Base-by-base conservation (phyloP, 2,888 invertebrate species). In the Chesias legatella region DNA sequence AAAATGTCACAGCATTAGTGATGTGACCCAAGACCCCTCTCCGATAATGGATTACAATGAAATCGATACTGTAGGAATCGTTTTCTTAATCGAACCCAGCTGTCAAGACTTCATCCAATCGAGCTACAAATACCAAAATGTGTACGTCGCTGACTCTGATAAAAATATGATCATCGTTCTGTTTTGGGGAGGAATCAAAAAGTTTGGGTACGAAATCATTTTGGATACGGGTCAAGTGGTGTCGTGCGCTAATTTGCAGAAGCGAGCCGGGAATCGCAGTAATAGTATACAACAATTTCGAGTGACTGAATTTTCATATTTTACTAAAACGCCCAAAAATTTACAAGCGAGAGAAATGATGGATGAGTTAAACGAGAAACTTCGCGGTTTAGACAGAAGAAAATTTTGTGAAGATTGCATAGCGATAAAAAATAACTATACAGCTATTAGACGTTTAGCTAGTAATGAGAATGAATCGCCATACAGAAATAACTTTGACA, bases 1-100 rank as follows among this genome's bases (percentile, higher is more conserved):
- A 50, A 76, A 51, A 10, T 89, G 82, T 41, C 85, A 75, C 20
- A 59, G 71, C n/a, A 86, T 92, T 38, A 71, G 73, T 51, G 84
- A 90, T 42, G 58, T 91, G 10, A 44, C 63, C 0, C 52, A 65
- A 45, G 77, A 74, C 10, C 67, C 76, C 0, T 43, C 51, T 0
- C 56, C 65, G 36, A 39, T 45, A 3, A 77, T 75, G 10, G 71
- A 79, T 30, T 92, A 91, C 62, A 90, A 91, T 46, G 95, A 95
- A 85, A 88, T 94, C 49, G 95, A 95, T 74, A 91, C 92, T 6
- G 90, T 92, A 3, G 95, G 95, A 1, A 58, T 94, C 1, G 88
- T 95, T 24, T 85, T 93, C 11, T 73, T 83, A 40, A 80, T 92
- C 23, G 90, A 89, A 48, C 85, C 89, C 11, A 67, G 83, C 13